Evolutionary conservation across 2,113 vertebrate species (phyloP), one percentile per base, ranked within the genome.

Genomic region (Grammomys dolichurus): DNA sequence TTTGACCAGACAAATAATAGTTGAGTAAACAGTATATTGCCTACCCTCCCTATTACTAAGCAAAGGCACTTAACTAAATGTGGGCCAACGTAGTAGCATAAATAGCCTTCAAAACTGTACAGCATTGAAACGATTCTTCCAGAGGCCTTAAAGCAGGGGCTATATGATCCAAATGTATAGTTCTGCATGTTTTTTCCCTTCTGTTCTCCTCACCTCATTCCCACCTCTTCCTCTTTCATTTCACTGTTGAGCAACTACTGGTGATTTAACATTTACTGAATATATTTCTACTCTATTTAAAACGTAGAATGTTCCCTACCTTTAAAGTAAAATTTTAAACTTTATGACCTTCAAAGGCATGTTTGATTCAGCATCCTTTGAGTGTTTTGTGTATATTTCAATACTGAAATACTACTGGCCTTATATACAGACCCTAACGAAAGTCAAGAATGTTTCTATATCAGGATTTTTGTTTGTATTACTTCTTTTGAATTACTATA

Each of bases 141-240:
- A 9, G 5, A 31, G 7, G 0, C 31, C 48, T 36, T 54, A 36
- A 5, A 5, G 9, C 31, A 19, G 2, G 10, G 51, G 4, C 28
- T 26, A 7, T 16, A 77, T 36, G 26, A 31, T 31, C 14, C 46
- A 48, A 48, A 31, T 77, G 75, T 73, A 22, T 10, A 40, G 40
- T 24, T 31, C 46, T 48, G 48, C 5, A 48, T 31, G 13, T 22
- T 80, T 80, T 36, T 40, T 20, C 6, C 0, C 54, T 82, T 67
- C 65, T 67, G 28, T 67, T 67, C 65, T 31, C 28, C 10, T 28
- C 9, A 65, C 63, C 28, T 3, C 4, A 13, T 67, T 67, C 28
- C 11, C 65, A 31, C 65, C 13, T 12, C 28, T 80, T 7, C 40
- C 36, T 58, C 20, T 26, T 40, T 40, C 10, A 5, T 26, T 60